Evolutionary conservation across 2,113 vertebrate species (phyloP).

Genomic region (Anseranas semipalmata): DNA sequence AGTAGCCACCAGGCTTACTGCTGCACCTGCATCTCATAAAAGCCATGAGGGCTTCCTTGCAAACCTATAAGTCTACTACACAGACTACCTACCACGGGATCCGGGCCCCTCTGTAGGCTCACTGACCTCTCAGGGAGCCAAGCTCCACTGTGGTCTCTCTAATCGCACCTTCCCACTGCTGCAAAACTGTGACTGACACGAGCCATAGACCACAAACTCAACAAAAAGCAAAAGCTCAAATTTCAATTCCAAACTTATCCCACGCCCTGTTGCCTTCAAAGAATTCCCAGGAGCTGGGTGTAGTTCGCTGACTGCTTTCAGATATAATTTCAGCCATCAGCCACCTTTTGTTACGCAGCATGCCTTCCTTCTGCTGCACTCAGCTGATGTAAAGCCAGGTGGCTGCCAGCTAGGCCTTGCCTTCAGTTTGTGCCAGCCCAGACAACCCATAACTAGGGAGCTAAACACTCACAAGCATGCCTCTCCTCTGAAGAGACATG

Average conservation of each 20-base stretch:
- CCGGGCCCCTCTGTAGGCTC: background rate
- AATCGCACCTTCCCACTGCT: background rate
- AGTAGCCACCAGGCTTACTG: background rate
- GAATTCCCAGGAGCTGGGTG: background rate
- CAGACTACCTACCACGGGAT: background rate
- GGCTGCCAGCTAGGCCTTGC: background rate
- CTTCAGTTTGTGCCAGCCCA: background rate
- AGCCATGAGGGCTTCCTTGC: background rate
- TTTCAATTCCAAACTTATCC: background rate
- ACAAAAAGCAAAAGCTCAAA: background rate
- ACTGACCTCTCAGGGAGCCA: background rate
- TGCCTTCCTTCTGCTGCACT: background rate
- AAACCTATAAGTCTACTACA: background rate
- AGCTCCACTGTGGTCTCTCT: background rate
- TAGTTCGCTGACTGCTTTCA: background rate
- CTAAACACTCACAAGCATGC: background rate
- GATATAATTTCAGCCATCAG: background rate
- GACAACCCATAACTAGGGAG: background rate
- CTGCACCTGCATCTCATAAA: background rate
- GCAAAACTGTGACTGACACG: background rate
- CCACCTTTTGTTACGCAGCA: background rate
- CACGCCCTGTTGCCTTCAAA: background rate
- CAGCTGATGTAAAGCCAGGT: background rate
- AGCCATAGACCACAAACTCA: background rate
- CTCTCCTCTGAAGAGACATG: background rate